These are phyloP conservation scores for Rhinophrynus dorsalis DNA, from an alignment of 2,797 vertebrate genomes.

Conservation along the genomic window DNA sequence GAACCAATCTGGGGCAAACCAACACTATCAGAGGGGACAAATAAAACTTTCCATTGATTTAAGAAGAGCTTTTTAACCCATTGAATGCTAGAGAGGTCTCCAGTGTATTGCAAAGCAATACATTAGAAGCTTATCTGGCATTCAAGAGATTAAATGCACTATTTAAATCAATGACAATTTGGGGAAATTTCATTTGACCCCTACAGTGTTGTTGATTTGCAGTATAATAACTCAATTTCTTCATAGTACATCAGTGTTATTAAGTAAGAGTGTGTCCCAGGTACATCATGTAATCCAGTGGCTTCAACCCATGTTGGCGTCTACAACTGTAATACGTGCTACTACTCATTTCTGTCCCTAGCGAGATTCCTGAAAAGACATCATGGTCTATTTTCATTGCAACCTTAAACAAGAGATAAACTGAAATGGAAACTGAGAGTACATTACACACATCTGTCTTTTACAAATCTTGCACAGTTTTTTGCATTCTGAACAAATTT, in stretches of 20 bases:
- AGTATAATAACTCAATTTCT: too few relatives aligned
- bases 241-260: neutral
- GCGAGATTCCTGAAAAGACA: slow-evolving; percentile 36
- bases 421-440: slow-evolving; percentile 60
- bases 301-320: slow-evolving; percentile 20
- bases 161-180: too few relatives aligned
- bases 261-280: neutral
- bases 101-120: too few relatives aligned
- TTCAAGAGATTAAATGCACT: too few relatives aligned
- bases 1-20: too few relatives aligned
- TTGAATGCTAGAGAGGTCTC: too few relatives aligned
- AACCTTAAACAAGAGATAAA: slow-evolving; percentile 54
- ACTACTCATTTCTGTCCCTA: neutral
- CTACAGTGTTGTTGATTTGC: too few relatives aligned
- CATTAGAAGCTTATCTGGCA: too few relatives aligned
- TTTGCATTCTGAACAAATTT: slow-evolving; percentile 66
- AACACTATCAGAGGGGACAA: too few relatives aligned
- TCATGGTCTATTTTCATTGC: slow-evolving; percentile 40
- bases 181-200: too few relatives aligned
- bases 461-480: slow-evolving; percentile 66
- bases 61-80: too few relatives aligned
- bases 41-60: too few relatives aligned
- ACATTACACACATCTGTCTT: slow-evolving; percentile 73
- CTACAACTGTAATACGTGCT: neutral
- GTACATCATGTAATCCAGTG: neutral